Base-by-base conservation (phyloP, 2,113 vertebrate genomes). In the Rana temporaria region DNA sequence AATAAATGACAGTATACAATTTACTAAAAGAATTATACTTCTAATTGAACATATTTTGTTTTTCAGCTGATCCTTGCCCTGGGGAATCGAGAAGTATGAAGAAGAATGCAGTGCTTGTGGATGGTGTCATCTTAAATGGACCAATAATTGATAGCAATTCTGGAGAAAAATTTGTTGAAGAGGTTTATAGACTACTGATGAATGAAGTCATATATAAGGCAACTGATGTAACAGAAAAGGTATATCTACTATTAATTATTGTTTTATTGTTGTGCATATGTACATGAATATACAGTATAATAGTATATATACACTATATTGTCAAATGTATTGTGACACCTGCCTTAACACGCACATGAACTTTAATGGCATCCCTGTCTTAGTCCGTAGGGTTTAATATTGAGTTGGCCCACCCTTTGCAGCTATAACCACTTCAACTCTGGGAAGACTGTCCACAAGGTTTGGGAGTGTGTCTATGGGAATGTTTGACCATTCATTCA, bases 171-270 rank as follows among this genome's bases (percentile, higher is more conserved):
- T 95, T 97, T 89, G 88, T 97, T 22, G 90, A 94, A 85, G 93
- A 95, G 4, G 92, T 92, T 24, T 94, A 90, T 84, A 89, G 87
- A 63, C 86, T 97, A 5, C 93, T 97, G 77, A 90, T 96, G 91
- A 91, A 95, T 80, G 93, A 96, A n/a, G 87, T 94, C n/a, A 87
- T 97, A 72, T 90, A 88, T 86, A 96, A 95, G 84, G 94, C 92
- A 0, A 90, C 91, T 4, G 90, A 96, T 72, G 76, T 94, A 68
- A 91, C 77, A 60, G 92, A 94, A 86, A 97, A 97, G 95, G 96
- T 96, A 92, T 88, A 80, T 18, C 8, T 30, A 24, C 32, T 80
- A 19, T 79, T 8, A 59, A 17, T 57, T n/a, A 9, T 5, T 42
- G 38, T 42, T 42, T 7, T 1, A 42, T 42, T 42, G 26, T 30